Evolutionary conservation across 2,888 invertebrate genomes (phyloP), one percentile per base, ranked within the genome.

Genomic region (Chorisops tibialis): DNA sequence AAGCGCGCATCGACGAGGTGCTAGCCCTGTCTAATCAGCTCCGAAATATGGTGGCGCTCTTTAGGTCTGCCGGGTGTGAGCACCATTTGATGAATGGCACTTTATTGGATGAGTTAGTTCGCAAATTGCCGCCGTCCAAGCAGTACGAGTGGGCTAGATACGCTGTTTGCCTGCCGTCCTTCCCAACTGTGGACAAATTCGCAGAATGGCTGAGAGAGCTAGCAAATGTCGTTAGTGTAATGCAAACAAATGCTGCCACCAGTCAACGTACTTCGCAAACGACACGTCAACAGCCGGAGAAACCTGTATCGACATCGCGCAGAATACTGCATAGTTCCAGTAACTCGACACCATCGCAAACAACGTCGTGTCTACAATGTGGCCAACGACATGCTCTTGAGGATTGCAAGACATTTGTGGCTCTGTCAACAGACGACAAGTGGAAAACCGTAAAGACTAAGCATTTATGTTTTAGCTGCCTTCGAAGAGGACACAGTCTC

Each of bases 71-170:
- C 2, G 19, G 39, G 12, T 39, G 39, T 7, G 4, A 3, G 4
- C 39, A 39, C 14, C 39, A 39, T 16, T 16, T 39, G 9, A 4
- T 9, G 14, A 39, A 39, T 39, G 4, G n/a, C 4, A 39, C 39
- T 3, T 9, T 39, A 9, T 9, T 39, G 39, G 39, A 39, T 9
- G 4, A 39, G 9, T 9, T 39, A 9, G 14, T 9, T 7, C 4
- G 3, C 4, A 66, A 68, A 22, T 43, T 66, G 14, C 66, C 63
- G 7, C 67, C 63, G 62, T 63, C 62, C 21, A 67, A 65, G 45
- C 49, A 65, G 47, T 65, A 61, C 48, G 65, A 65, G 39, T 65
- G 65, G 59, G 47, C 50, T 18, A 63, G 45, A 41, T 50, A 61
- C 2, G 59, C 48, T 12, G 47, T 48, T 12, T 22, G 30, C 2